Evolutionary conservation across 2,888 invertebrate species (phyloP).

Genomic region (Odontomyia ornata): DNA sequence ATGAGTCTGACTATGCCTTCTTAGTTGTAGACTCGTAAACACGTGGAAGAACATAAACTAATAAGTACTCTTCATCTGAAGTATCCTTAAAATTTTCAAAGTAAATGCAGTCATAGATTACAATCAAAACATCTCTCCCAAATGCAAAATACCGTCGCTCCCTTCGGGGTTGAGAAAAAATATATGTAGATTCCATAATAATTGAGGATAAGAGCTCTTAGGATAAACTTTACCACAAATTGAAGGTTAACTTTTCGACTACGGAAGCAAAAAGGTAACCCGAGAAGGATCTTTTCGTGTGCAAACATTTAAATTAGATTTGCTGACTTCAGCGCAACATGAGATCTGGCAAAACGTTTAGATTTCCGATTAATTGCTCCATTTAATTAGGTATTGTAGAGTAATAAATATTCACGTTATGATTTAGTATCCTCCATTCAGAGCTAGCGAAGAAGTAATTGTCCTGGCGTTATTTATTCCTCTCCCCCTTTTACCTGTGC

Average conservation of each 20-base stretch:
- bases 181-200: not conserved
- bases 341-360: conserved; percentile 15
- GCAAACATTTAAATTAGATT: conserved; percentile 35
- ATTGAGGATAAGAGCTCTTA: not conserved
- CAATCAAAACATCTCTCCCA: not conserved
- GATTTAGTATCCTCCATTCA: not conserved
- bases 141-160: not conserved
- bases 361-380: conserved; percentile 49
- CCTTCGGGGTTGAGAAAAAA: not conserved
- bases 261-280: conserved; percentile 44
- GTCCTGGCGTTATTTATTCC: not conserved
- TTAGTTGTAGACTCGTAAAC: no score
- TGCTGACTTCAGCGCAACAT: conserved; percentile 46
- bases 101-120: not conserved
- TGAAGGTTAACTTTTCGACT: conserved; percentile 2
- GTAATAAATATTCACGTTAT: conserved; percentile 13
- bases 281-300: conserved; percentile 55
- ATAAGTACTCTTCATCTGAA: no score
- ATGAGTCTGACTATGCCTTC: no score
- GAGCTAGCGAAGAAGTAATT: not conserved
- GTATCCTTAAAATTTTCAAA: no score
- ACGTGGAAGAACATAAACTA: no score
- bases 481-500: not conserved
- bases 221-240: not conserved
- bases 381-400: conserved; percentile 47